These are phyloP conservation scores for Fundulus diaphanus DNA, from an alignment of 2,797 vertebrate genomes.

Conservation along the genomic window DNA sequence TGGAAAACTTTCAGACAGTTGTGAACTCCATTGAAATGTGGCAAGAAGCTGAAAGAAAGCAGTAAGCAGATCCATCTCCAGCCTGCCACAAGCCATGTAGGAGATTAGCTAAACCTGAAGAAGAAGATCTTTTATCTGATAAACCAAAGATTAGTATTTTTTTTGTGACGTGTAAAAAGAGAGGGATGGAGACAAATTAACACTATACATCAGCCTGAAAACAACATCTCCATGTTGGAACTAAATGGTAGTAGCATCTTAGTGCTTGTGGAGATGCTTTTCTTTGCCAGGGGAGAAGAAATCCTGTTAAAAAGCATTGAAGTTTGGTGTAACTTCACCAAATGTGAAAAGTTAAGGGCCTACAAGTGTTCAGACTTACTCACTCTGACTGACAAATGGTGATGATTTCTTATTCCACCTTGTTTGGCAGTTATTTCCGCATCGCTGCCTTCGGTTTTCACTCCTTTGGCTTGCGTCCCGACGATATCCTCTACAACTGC, in stretches of 20 bases:
- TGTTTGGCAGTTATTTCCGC: constrained; percentile 84
- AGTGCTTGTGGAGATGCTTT: not conserved
- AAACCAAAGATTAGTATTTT: not conserved
- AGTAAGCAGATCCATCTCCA: not conserved
- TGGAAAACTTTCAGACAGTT: not conserved
- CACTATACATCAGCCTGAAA: not conserved
- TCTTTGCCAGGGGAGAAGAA: not conserved
- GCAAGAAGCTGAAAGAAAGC: not conserved
- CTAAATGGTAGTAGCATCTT: not conserved
- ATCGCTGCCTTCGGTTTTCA: constrained; percentile 87
- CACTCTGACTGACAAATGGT: not conserved
- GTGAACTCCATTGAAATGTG: too few relatives aligned
- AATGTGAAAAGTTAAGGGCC: not conserved
- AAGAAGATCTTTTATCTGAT: not conserved
- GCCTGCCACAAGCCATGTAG: not conserved
- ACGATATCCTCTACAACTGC: constrained; percentile 86
- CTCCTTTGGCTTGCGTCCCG: constrained; percentile 76
- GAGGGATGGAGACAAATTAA: not conserved
- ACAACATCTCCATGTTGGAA: not conserved
- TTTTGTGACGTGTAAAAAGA: not conserved
- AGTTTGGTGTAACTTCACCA: not conserved
- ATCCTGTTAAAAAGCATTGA: not conserved
- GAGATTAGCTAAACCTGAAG: not conserved
- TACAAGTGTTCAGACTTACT: not conserved
- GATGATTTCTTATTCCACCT: not conserved